Evolutionary conservation across 2,113 vertebrate genomes (phyloP).

Genomic region (Erythrolamprus reginae): DNA sequence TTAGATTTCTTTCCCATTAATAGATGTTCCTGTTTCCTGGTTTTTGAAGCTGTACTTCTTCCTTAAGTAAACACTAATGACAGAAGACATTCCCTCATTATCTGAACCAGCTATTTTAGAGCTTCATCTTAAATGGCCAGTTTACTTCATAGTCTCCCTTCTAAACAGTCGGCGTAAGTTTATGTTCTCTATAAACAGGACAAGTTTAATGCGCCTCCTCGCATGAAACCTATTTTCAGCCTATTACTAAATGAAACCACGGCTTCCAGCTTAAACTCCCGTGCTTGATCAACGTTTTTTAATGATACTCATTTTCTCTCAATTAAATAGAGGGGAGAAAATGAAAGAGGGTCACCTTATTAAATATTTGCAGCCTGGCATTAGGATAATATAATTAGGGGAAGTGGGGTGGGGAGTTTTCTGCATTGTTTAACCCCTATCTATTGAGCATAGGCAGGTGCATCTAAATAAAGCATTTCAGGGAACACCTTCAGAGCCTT

Average conservation of each 20-base stretch:
- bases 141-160: constrained; percentile 37
- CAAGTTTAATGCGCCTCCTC: constrained; percentile 16
- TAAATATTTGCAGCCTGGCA: background rate
- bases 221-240: constrained; percentile 16
- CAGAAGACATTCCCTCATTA: constrained; percentile 43
- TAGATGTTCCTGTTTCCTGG: constrained; percentile 24
- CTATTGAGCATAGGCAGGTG: background rate
- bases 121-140: constrained; percentile 27
- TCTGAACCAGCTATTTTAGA: constrained; percentile 54
- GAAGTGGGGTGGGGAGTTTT: background rate
- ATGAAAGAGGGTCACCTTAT: background rate
- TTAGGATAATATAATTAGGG: background rate
- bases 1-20: background rate
- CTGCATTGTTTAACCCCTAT: background rate
- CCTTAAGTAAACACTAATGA: constrained; percentile 50
- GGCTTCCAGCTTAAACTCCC: fast-evolving
- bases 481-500: background rate
- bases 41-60: constrained; percentile 24
- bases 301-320: background rate
- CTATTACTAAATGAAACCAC: background rate
- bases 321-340: background rate
- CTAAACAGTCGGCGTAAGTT: constrained; percentile 41
- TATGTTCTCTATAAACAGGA: constrained; percentile 38
- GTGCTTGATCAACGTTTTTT: constrained; percentile 11
- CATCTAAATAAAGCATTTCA: background rate